Evolutionary conservation across 2,797 vertebrate genomes (phyloP).

Genomic region (Acanthurus leucopareius): DNA sequence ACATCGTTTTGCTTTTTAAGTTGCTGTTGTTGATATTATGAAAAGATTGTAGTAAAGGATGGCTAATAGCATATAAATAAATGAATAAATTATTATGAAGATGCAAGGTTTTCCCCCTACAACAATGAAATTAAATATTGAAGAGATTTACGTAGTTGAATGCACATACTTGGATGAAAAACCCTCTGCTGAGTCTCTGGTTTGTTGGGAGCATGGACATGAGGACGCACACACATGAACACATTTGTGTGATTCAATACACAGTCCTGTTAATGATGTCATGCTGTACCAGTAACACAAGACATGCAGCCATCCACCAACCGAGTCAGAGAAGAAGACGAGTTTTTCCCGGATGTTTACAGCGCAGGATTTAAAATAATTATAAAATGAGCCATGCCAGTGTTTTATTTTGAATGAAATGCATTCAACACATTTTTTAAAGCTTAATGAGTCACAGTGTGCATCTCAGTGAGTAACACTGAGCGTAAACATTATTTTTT

Average conservation of each 20-base stretch:
- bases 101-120: too few species aligned
- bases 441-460: constrained; percentile 2
- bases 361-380: neutral
- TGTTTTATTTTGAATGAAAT: constrained; percentile 2
- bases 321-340: neutral
- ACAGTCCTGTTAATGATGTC: too few species aligned
- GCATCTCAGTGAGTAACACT: neutral
- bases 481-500: neutral
- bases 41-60: too few species aligned
- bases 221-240: neutral
- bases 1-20: too few species aligned
- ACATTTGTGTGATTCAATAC: neutral
- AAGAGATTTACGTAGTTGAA: too few species aligned
- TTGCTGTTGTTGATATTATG: too few species aligned
- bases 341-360: neutral
- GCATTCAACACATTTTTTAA: neutral
- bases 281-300: neutral
- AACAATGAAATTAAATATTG: too few species aligned
- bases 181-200: neutral
- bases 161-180: too few species aligned
- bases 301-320: neutral
- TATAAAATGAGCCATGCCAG: neutral
- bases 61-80: too few species aligned
- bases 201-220: neutral
- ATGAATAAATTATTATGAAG: too few species aligned